A percentile compares a stretch with the other conserved stretches of the same genome.
phyloP scores from a whole-genome alignment of 2,113 vertebrate species.

The Calyptomena viridis region DNA sequence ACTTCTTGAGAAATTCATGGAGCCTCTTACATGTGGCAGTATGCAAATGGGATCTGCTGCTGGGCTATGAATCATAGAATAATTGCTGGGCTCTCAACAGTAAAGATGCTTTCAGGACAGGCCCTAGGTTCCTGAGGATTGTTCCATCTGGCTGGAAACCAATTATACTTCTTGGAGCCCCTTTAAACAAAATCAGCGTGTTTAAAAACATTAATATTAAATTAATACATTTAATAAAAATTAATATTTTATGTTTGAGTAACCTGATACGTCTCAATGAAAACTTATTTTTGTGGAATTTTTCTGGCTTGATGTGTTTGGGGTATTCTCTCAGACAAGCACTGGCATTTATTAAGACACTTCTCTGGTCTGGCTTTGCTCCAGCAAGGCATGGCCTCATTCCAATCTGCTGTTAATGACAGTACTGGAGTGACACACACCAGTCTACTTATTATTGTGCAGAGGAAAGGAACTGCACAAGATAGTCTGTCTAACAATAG shows the following conservation, averaged over 20 bases:
- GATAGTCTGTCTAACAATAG: slow-evolving; percentile 28
- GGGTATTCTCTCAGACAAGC: background rate
- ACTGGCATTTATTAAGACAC: slow-evolving; percentile 32
- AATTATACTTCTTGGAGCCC: background rate
- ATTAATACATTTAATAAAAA: background rate
- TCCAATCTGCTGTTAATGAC: background rate
- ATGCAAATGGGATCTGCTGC: background rate
- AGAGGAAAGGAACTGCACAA: background rate
- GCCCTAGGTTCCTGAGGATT: background rate
- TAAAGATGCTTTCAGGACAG: background rate
- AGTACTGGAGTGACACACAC: background rate
- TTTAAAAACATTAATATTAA: background rate
- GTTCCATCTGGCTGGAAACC: background rate
- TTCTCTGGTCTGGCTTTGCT: slow-evolving; percentile 27
- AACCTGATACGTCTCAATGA: background rate
- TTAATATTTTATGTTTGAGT: background rate
- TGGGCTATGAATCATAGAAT: background rate
- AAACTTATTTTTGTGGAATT: background rate
- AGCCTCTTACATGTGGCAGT: background rate
- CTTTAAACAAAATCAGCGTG: background rate
- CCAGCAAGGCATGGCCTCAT: slow-evolving; percentile 20
- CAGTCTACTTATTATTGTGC: slow-evolving; percentile 29
- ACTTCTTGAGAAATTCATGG: background rate
- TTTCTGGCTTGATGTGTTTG: background rate
- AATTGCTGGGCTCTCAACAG: background rate